Conservation (phyloP, 2,113 vertebrate genomes). For the Pristiophorus japonicus region DNA sequence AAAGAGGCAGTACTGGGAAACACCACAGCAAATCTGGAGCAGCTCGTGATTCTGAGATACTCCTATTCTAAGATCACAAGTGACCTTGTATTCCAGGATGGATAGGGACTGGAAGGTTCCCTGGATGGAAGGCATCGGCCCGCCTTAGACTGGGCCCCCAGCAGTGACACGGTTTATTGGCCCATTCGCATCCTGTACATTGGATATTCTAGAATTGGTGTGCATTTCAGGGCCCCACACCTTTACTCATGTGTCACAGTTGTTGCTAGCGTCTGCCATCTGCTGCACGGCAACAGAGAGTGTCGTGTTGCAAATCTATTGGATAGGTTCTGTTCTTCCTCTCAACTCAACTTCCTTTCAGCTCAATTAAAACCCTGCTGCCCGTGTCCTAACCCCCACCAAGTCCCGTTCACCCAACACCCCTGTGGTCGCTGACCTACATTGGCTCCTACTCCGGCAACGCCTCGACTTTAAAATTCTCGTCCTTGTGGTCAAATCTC, state of each 20-base stretch:
- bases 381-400: too few relatives aligned
- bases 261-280: not conserved
- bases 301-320: not conserved
- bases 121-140: not conserved
- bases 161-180: not conserved
- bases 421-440: not conserved
- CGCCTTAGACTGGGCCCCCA: not conserved
- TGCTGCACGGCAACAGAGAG: not conserved
- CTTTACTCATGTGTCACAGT: not conserved
- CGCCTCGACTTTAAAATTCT: not conserved
- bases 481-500: not conserved
- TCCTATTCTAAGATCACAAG: not conserved
- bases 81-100: not conserved
- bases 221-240: not conserved
- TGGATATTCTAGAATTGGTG: not conserved
- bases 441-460: not conserved
- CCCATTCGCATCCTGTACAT: not conserved
- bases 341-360: not conserved
- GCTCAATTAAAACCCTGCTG: not conserved
- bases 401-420: not conserved
- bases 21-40: not conserved
- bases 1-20: not conserved
- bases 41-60: not conserved
- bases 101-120: not conserved
- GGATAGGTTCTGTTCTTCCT: not conserved